Percentiles rank a stretch among this genome's conserved stretches.
phyloP scores from a whole-genome alignment of 2,888 invertebrate genomes.

The Cryptus armator region DNA sequence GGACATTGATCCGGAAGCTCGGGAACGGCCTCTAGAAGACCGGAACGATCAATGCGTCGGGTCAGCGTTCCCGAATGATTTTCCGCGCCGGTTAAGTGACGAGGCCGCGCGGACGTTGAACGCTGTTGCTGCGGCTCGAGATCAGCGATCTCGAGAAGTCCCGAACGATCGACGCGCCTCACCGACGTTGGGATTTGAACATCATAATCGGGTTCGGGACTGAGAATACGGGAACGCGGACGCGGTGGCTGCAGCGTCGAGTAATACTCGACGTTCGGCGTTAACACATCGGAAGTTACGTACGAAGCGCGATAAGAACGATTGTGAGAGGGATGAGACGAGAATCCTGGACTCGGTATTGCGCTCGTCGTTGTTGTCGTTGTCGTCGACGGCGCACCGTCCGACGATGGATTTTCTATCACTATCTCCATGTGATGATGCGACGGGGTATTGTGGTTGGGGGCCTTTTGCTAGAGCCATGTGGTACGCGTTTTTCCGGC shows the following conservation, averaged over 20 bases:
- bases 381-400: constrained; percentile 61
- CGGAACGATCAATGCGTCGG: constrained; percentile 78
- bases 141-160: constrained; percentile 80
- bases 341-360: constrained; percentile 65
- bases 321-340: constrained; percentile 66
- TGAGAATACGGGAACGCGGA: constrained; percentile 48
- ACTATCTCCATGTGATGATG: constrained; percentile 83
- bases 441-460: constrained; percentile 72
- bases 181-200: constrained; percentile 73
- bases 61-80: constrained; percentile 73
- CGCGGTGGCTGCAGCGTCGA: constrained; percentile 70
- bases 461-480: constrained; percentile 85
- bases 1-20: constrained; percentile 79
- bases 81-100: constrained; percentile 70
- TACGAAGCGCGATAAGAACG: constrained; percentile 65
- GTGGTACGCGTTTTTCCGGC: constrained; percentile 84
- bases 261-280: constrained; percentile 70
- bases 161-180: constrained; percentile 81
- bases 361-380: constrained; percentile 42
- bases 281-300: constrained; percentile 53
- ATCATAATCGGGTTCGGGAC: constrained; percentile 70
- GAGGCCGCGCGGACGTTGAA: constrained; percentile 41
- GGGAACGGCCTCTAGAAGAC: constrained; percentile 81
- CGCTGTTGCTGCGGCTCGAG: constrained; percentile 67
- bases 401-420: constrained; percentile 79